Evolutionary conservation across 2,113 vertebrate species (phyloP).

Genomic region (Steatornis caripensis): DNA sequence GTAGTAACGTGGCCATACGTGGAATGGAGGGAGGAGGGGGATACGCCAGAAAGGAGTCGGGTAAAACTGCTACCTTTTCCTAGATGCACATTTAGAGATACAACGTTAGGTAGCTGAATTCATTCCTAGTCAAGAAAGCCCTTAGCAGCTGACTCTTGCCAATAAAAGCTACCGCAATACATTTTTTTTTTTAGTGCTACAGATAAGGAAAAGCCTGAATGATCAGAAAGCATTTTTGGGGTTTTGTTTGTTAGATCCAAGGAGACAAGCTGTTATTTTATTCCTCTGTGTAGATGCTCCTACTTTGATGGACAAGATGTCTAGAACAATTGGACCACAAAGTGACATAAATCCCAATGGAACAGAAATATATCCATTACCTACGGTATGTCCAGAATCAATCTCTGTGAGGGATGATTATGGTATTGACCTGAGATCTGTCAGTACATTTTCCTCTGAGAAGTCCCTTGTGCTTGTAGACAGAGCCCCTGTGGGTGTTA

Average conservation of each 20-base stretch:
- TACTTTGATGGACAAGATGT: constrained; percentile 58
- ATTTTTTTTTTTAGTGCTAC: not conserved
- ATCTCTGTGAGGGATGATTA: constrained; percentile 57
- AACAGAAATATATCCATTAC: constrained; percentile 61
- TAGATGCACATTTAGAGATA: not conserved
- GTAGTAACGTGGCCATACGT: not conserved
- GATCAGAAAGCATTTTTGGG: constrained; percentile 14
- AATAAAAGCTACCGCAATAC: not conserved
- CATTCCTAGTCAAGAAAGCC: not conserved
- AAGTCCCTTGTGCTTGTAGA: constrained; percentile 57
- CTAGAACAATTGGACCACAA: constrained; percentile 60
- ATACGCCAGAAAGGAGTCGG: not conserved
- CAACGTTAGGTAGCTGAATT: not conserved
- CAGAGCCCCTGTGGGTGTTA: constrained; percentile 43
- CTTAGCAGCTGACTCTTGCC: not conserved
- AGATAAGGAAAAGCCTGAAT: not conserved
- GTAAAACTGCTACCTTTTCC: not conserved
- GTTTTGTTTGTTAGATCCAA: constrained; percentile 12
- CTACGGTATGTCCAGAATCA: constrained; percentile 53
- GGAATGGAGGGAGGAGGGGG: not conserved
- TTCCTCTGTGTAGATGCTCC: constrained; percentile 29
- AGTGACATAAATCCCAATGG: constrained; percentile 58
- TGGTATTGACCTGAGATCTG: constrained; percentile 67
- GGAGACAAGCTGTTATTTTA: constrained; percentile 53
- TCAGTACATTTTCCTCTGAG: constrained; percentile 69